phyloP scores from a whole-genome alignment of 2,113 vertebrate species.

The Blennius ocellaris region DNA sequence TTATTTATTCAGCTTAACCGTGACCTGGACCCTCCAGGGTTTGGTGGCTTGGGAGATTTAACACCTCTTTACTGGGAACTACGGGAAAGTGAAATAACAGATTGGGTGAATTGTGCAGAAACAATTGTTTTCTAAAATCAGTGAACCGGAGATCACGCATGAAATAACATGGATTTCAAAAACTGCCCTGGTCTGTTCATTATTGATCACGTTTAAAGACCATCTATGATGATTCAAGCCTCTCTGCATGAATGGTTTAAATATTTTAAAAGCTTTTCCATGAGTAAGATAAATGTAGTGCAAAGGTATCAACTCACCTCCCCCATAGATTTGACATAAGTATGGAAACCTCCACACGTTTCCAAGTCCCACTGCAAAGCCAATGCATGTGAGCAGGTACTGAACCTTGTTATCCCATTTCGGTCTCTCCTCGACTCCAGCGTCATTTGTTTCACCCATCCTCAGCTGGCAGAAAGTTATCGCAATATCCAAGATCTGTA shows the following conservation, averaged over 20 bases:
- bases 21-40: background rate
- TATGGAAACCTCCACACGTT: slow-evolving; percentile 93
- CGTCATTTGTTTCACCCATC: slow-evolving; percentile 41
- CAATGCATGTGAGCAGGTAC: slow-evolving; percentile 88
- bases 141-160: background rate
- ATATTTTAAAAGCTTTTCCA: background rate
- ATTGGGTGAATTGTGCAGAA: background rate
- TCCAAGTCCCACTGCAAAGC: slow-evolving; percentile 90
- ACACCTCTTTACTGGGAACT: slow-evolving; percentile 14
- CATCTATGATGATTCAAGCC: background rate
- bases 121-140: background rate
- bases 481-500: background rate
- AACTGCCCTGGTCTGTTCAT: background rate
- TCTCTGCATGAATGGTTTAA: background rate
- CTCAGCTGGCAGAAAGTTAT: slow-evolving; percentile 10
- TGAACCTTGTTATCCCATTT: slow-evolving; percentile 90
- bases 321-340: slow-evolving; percentile 90
- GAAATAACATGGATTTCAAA: no score
- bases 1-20: slow-evolving; percentile 33
- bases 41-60: background rate
- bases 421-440: slow-evolving; percentile 75
- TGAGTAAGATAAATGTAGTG: background rate
- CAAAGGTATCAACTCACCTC: slow-evolving; percentile 82
- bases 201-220: background rate
- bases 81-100: slow-evolving; percentile 46